These are phyloP conservation scores for Empidonax traillii DNA, from an alignment of 2,113 vertebrate genomes.

Conservation along the genomic window DNA sequence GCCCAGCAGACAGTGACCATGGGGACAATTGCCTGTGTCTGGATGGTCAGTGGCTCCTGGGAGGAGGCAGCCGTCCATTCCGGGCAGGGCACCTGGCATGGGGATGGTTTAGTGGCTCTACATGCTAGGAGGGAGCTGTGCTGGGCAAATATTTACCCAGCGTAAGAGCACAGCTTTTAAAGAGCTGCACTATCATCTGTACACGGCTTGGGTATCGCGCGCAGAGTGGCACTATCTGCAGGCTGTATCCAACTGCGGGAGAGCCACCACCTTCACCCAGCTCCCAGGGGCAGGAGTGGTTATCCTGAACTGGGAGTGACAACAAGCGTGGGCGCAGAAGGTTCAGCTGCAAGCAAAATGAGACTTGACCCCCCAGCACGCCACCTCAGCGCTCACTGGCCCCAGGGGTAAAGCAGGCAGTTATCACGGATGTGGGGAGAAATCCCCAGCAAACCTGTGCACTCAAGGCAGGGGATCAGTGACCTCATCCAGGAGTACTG, in stretches of 20 bases:
- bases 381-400: rapidly evolving
- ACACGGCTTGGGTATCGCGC: rapidly evolving
- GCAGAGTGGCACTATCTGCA: neutral
- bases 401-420: neutral
- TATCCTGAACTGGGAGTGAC: neutral
- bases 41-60: neutral
- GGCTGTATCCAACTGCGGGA: neutral
- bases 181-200: neutral
- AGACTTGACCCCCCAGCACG: neutral
- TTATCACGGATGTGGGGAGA: neutral
- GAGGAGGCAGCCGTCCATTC: rapidly evolving
- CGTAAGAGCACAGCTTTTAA: neutral
- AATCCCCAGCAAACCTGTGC: neutral
- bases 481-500: neutral
- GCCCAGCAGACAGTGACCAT: rapidly evolving
- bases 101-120: neutral
- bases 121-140: neutral
- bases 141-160: neutral
- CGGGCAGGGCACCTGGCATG: rapidly evolving
- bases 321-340: neutral
- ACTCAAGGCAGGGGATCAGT: rapidly evolving
- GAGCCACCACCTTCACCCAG: neutral
- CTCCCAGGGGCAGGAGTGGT: rapidly evolving
- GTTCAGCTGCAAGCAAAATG: neutral
- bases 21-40: neutral